Conservation (phyloP, 2,888 invertebrate species). For the Tenodera sinensis region DNA sequence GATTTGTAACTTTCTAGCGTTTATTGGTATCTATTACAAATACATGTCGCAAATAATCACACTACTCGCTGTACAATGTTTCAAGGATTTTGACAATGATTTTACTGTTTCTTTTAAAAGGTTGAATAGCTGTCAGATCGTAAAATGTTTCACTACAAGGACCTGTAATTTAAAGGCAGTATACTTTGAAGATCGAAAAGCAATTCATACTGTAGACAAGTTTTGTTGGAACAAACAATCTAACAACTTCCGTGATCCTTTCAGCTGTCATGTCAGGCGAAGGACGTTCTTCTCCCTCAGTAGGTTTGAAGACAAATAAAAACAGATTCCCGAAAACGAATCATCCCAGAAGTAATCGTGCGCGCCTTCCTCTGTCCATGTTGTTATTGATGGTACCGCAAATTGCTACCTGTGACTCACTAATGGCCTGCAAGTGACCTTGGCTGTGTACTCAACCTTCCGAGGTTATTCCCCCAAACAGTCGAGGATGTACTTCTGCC, state of each 20-base stretch:
- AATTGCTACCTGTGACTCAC: not conserved
- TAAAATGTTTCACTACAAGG: too few relatives aligned
- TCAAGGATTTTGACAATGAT: too few relatives aligned
- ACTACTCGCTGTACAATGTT: too few relatives aligned
- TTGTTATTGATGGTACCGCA: not conserved
- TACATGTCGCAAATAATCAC: too few relatives aligned
- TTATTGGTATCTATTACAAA: too few relatives aligned
- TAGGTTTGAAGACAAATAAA: not conserved
- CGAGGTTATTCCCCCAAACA: not conserved
- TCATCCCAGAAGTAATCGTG: not conserved
- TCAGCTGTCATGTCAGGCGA: not conserved
- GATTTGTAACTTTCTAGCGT: too few relatives aligned
- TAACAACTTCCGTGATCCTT: not conserved
- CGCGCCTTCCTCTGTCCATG: not conserved
- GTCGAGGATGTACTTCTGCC: not conserved
- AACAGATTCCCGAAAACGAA: not conserved
- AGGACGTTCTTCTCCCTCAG: not conserved
- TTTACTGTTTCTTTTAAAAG: too few relatives aligned
- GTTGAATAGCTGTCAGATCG: too few relatives aligned
- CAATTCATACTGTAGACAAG: too few relatives aligned
- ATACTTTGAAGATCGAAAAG: too few relatives aligned
- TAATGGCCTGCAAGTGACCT: not conserved
- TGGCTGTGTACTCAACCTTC: not conserved
- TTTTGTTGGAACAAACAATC: not conserved
- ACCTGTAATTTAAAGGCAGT: too few relatives aligned